A percentile compares a stretch with the other conserved stretches of the same genome.
Evolutionary conservation across 2,797 vertebrate species (phyloP).

Genomic region (Spondyliosoma cantharus): DNA sequence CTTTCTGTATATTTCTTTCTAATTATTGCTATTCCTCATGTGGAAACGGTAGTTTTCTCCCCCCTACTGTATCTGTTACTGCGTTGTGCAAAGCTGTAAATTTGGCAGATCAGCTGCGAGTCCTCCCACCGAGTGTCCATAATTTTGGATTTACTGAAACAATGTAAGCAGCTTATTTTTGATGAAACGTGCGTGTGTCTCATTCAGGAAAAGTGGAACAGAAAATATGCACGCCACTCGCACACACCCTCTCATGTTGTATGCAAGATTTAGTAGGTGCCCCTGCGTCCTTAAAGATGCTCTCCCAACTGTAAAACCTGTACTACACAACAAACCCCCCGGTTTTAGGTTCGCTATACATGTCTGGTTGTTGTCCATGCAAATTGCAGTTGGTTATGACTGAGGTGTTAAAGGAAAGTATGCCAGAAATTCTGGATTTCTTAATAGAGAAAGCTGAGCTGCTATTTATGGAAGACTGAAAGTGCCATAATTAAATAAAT

Average conservation of each 20-base stretch:
- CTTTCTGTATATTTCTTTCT: conserved; percentile 59
- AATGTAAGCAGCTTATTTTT: conserved; percentile 75
- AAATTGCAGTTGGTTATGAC: background rate
- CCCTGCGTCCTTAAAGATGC: background rate
- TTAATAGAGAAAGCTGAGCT: background rate
- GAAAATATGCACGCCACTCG: conserved; percentile 3
- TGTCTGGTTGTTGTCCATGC: background rate
- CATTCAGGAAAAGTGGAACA: conserved; percentile 28
- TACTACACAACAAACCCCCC: background rate
- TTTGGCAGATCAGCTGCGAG: conserved; percentile 66
- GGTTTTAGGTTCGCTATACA: background rate
- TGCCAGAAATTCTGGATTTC: background rate
- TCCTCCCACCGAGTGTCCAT: conserved; percentile 72
- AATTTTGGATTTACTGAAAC: conserved; percentile 76
- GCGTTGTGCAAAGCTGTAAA: conserved; percentile 67
- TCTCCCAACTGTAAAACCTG: background rate
- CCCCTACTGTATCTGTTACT: conserved; percentile 64
- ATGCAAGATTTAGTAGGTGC: background rate
- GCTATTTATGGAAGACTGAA: too few relatives aligned
- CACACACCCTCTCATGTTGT: conserved; percentile 4
- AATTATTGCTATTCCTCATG: conserved; percentile 75
- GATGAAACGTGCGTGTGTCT: conserved; percentile 43
- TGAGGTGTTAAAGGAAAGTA: background rate
- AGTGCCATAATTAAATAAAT: too few relatives aligned
- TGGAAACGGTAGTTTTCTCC: conserved; percentile 68